These are phyloP conservation scores for Cottoperca gobio DNA, from an alignment of 2,797 vertebrate genomes.

Conservation along the genomic window DNA sequence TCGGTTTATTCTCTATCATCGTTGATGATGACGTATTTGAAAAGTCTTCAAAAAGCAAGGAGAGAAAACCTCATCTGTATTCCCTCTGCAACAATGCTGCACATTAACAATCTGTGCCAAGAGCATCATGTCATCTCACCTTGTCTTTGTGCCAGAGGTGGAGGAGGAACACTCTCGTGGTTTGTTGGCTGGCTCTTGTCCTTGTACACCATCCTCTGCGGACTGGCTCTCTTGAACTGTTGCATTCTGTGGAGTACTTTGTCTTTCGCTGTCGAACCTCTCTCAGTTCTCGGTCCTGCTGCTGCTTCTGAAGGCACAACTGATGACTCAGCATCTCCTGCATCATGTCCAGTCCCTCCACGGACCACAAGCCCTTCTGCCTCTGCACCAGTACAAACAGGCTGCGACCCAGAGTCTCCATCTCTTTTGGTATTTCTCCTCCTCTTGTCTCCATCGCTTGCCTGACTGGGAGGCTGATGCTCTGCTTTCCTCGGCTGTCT, in stretches of 20 bases:
- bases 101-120: not conserved
- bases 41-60: not conserved
- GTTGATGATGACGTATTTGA: not conserved
- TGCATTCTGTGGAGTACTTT: constrained; percentile 91
- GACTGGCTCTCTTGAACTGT: constrained; percentile 88
- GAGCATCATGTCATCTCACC: constrained; percentile 47
- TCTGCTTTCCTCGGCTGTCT: constrained; percentile 46
- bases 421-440: constrained; percentile 39
- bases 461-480: constrained; percentile 31
- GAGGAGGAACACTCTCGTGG: not conserved
- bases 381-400: constrained; percentile 6
- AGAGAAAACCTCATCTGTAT: not conserved
- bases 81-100: not conserved
- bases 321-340: constrained; percentile 28
- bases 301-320: not conserved
- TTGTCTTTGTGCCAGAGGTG: constrained; percentile 5
- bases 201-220: constrained; percentile 80
- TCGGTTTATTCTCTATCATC: not conserved
- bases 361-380: not conserved
- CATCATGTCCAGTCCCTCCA: constrained; percentile 1
- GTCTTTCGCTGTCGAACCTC: constrained; percentile 72
- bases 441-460: constrained; percentile 38
- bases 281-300: not conserved
- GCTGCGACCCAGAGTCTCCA: constrained; percentile 15
- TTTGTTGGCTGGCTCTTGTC: constrained; percentile 1